These are phyloP conservation scores for Cantharis nigra DNA, from an alignment of 2,888 invertebrate species.

Conservation along the genomic window DNA sequence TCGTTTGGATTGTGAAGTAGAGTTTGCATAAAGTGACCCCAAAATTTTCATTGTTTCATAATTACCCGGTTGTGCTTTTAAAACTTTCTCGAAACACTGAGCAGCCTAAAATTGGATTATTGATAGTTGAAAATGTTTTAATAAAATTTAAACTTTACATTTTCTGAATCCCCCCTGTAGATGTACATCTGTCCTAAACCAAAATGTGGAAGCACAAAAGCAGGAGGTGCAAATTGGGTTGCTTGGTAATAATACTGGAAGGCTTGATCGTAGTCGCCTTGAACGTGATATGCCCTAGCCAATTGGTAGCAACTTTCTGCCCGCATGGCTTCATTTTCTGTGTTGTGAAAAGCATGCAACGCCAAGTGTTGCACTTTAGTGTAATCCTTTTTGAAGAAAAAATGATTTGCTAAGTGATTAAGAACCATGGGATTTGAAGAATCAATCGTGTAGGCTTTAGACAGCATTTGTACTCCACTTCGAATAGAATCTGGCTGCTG, in stretches of 20 bases:
- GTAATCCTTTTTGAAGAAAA: conserved; percentile 98
- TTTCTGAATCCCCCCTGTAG: conserved; percentile 92
- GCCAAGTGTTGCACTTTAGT: conserved; percentile 95
- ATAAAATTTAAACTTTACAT: conserved; percentile 62
- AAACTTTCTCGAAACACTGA: conserved; percentile 97
- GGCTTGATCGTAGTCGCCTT: conserved; percentile 94
- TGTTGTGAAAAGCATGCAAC: conserved; percentile 96
- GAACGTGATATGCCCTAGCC: conserved; percentile 94
- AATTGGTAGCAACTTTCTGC: conserved; percentile 98
- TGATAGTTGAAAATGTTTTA: neutral
- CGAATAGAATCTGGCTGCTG: conserved; percentile 92
- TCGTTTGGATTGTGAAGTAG: conserved; percentile 84
- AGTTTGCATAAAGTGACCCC: conserved; percentile 93
- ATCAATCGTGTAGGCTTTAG: conserved; percentile 95
- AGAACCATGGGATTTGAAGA: conserved; percentile 98
- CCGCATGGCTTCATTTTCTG: conserved; percentile 98
- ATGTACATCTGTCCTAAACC: conserved; percentile 99
- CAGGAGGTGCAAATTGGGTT: conserved; percentile 94
- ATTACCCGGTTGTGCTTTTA: conserved; percentile 96
- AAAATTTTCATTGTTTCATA: conserved; percentile 99
- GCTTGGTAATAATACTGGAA: conserved; percentile 99
- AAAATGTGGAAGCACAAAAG: conserved; percentile 96
- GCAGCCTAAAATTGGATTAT: conserved; percentile 72
- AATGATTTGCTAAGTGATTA: conserved; percentile 98
- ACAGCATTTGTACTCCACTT: conserved; percentile 93